A percentile compares a stretch with the other conserved stretches of the same genome.
Evolutionary conservation across 2,797 vertebrate genomes (phyloP).

Genomic region (Tapera naevia): DNA sequence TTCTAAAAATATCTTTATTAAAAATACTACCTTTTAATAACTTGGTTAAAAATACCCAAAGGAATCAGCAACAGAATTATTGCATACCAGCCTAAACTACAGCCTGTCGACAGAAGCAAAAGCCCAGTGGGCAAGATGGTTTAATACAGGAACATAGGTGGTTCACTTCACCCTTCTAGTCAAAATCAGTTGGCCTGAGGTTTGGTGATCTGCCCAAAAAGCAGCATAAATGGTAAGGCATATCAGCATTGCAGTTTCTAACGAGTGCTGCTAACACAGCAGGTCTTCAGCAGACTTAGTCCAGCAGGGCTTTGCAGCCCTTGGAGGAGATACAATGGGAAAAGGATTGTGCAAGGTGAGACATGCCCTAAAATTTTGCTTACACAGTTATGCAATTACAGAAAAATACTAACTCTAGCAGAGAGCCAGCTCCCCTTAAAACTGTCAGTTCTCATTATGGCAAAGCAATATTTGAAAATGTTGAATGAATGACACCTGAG

Average conservation of each 20-base stretch:
- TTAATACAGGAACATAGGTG: neutral
- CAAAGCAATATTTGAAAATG: neutral
- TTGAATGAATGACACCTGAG: neutral
- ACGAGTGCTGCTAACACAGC: neutral
- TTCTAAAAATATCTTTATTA: slow-evolving; percentile 5
- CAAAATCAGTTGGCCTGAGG: neutral
- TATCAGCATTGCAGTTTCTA: neutral
- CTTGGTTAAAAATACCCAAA: too few relatives aligned
- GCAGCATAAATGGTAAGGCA: neutral
- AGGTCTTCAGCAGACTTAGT: neutral
- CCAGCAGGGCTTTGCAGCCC: neutral
- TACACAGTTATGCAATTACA: neutral
- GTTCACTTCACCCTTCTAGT: neutral
- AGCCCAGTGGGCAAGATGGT: neutral
- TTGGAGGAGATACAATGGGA: neutral
- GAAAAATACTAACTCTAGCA: neutral
- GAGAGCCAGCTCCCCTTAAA: neutral
- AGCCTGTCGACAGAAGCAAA: slow-evolving; percentile 7
- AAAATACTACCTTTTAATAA: too few relatives aligned
- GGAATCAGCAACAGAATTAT: neutral
- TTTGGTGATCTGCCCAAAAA: neutral
- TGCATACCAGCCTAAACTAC: slow-evolving; percentile 23
- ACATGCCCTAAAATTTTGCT: neutral
- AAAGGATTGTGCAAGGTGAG: neutral
- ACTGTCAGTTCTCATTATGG: neutral